Base-by-base conservation (phyloP, 2,888 invertebrate species). In the Yponomeuta plumbellus region DNA sequence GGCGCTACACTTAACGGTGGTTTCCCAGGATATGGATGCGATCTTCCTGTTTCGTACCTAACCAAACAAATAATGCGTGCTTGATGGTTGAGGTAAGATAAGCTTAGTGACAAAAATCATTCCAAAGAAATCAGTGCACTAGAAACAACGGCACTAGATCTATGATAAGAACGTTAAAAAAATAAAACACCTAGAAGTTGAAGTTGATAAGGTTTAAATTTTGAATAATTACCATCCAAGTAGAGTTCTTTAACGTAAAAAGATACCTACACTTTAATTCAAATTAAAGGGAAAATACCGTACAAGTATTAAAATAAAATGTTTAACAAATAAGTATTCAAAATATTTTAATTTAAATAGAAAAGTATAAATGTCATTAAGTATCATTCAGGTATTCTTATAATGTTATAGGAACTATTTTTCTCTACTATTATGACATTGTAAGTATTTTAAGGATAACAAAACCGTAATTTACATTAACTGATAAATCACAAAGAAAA, bases 401-500 rank as follows among this genome's bases (percentile, higher is more conserved):
- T 17, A n/a, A 17, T 52, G 44, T 52, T 52, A 52, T 52, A 52
- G 44, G 44, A 52, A 52, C 44, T 17, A 52, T 17, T 52, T 52
- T 17, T 52, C 44, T 13, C 44, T 13, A 52, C 3, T 52, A 52
- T 52, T 17, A 52, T 52, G 44, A 52, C 44, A 52, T 52, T 17
- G 17, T 5, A 52, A 52, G 3, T 17, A 5, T 52, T 52, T 17
- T 52, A 52, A 52, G 34, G 34, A 34, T 8, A 52, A 52, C 44
- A 52, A 52, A 52, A 52, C 17, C 44, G 17, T 17, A 52, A 13
- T 13, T 52, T 17, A 52, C 44, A 17, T 52, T 3, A 52, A 52
- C 2, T 2, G 17, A n/a, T n/a, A n/a, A 20, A 20, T 11, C 70
- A 71, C 69, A 64, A 68, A 66, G 65, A 4, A 17, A 11, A 8